A percentile compares a stretch with the other conserved stretches of the same genome.
phyloP scores from a whole-genome alignment of 2,888 invertebrate genomes.

The Mesopsocus fuscifrons region DNA sequence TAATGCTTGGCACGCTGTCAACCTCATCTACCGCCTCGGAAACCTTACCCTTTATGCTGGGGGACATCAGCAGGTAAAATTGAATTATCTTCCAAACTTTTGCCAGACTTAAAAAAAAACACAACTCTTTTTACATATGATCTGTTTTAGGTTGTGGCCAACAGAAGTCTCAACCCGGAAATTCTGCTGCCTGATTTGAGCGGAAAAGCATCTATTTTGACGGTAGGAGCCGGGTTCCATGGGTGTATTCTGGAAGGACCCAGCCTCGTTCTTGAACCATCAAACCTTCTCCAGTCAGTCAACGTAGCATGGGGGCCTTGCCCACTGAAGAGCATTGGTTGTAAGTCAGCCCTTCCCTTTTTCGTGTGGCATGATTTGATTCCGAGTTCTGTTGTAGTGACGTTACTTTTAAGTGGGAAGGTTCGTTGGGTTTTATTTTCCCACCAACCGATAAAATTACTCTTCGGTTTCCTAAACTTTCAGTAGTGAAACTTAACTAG shows the following conservation, averaged over 20 bases:
- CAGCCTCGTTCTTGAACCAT: conserved; percentile 53
- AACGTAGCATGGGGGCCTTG: conserved; percentile 59
- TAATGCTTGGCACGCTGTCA: conserved; percentile 65
- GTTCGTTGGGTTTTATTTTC: no score
- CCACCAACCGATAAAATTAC: no score
- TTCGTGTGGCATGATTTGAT: no score
- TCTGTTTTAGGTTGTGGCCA: conserved; percentile 43
- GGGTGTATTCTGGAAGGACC: conserved; percentile 77
- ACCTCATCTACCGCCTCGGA: conserved; percentile 39
- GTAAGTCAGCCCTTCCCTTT: no score
- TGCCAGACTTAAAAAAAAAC: background rate
- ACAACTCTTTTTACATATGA: background rate
- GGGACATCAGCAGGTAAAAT: conserved; percentile 33
- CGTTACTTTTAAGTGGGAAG: no score
- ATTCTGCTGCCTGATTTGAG: conserved; percentile 40
- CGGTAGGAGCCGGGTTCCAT: conserved; percentile 61
- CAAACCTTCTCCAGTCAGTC: conserved; percentile 35
- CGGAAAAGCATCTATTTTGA: conserved; percentile 35
- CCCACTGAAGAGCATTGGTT: conserved; percentile 50
- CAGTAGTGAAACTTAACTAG: no score
- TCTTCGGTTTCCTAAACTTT: no score
- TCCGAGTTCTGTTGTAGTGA: no score
- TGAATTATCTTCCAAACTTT: background rate
- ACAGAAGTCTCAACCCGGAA: conserved; percentile 57
- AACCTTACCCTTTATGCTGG: conserved; percentile 34